These are phyloP conservation scores for Sparus aurata DNA, from an alignment of 2,797 vertebrate species.

Conservation along the genomic window DNA sequence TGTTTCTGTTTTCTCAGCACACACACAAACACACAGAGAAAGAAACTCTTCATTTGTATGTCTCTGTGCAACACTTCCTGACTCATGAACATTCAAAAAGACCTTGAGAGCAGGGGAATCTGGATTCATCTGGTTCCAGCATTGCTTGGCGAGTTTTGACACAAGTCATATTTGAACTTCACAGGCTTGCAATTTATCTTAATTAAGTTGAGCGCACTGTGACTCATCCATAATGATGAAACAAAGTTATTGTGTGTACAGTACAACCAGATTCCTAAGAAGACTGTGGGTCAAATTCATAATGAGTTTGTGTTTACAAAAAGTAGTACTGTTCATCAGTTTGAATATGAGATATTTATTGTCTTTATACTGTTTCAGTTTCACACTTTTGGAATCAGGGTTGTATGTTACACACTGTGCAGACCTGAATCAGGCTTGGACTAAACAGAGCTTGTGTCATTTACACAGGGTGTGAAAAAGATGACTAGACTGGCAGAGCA, in stretches of 20 bases:
- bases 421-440: background rate
- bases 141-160: background rate
- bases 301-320: no score
- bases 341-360: no score
- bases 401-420: background rate
- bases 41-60: background rate
- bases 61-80: background rate
- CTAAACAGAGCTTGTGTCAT: background rate
- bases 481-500: background rate
- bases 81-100: background rate
- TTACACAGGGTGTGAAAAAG: background rate
- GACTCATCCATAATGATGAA: background rate
- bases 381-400: no score
- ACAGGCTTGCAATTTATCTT: background rate
- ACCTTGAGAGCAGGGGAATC: background rate
- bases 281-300: no score
- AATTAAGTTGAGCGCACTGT: background rate
- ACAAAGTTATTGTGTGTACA: no score
- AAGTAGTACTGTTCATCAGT: no score
- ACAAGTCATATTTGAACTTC: background rate
- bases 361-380: no score
- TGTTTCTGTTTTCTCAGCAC: constrained; percentile 36
- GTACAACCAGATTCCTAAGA: no score
- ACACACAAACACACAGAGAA: background rate
- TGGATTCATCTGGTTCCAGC: background rate